A percentile compares a stretch with the other conserved stretches of the same genome.
Conservation (phyloP, 1,140 invertebrate genomes). For the Fopius arisanus region DNA sequence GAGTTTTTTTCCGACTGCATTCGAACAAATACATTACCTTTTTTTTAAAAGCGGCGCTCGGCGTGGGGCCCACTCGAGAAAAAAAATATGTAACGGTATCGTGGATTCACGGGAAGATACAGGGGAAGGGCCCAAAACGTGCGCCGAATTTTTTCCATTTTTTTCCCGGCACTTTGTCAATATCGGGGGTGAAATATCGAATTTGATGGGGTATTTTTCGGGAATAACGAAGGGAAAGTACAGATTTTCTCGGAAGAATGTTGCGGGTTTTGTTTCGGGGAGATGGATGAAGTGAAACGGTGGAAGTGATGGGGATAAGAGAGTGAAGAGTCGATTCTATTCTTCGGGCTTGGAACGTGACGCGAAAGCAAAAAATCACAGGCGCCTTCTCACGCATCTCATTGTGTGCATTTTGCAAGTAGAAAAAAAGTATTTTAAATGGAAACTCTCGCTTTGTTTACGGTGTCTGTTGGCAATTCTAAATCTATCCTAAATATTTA, state of each 20-base stretch:
- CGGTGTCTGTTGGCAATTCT: too few species aligned
- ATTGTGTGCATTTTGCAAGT: slow-evolving; percentile 3
- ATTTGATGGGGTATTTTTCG: neutral
- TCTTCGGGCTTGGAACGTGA: slow-evolving; percentile 24
- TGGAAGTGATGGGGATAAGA: neutral
- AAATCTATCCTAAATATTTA: too few species aligned
- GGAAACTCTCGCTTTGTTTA: too few species aligned
- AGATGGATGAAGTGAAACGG: neutral
- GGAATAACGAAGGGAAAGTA: slow-evolving; percentile 15
- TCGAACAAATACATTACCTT: neutral
- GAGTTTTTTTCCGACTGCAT: slow-evolving; percentile 17
- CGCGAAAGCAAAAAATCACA: slow-evolving; percentile 21
- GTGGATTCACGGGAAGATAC: slow-evolving; percentile 21
- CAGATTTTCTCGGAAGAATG: neutral
- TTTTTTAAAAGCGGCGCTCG: neutral
- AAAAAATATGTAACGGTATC: slow-evolving; percentile 57
- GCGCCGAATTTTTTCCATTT: slow-evolving; percentile 30
- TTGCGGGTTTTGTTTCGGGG: neutral
- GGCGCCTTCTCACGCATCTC: slow-evolving; percentile 22
- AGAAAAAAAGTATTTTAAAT: neutral
- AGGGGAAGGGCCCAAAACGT: slow-evolving; percentile 18
- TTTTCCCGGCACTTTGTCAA: slow-evolving; percentile 8
- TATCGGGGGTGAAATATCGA: neutral
- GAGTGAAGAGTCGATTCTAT: slow-evolving; percentile 4
- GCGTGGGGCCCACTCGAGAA: slow-evolving; percentile 13